phyloP scores from a whole-genome alignment of 2,113 vertebrate genomes.

The Cairina moschata region DNA sequence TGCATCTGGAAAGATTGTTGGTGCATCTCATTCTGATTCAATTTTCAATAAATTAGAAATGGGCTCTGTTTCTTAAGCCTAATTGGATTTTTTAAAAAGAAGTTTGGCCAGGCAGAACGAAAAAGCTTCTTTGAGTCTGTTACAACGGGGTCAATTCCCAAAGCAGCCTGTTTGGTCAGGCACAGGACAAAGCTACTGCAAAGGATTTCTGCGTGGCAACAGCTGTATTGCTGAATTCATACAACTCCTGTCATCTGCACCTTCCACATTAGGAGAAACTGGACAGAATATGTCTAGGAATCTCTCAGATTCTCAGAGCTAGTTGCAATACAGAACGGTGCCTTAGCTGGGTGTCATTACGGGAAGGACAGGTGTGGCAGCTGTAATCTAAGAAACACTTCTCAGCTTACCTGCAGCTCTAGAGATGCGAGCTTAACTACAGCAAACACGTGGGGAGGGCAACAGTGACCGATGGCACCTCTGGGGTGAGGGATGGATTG shows the following conservation, averaged over 20 bases:
- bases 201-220: fast-evolving
- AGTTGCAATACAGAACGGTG: not conserved
- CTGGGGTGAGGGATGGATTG: not conserved
- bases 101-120: not conserved
- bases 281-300: not conserved
- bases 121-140: not conserved
- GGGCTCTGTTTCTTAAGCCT: not conserved
- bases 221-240: not conserved
- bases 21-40: not conserved
- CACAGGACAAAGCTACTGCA: fast-evolving
- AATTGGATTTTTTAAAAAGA: not conserved
- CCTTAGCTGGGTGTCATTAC: not conserved
- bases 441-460: not conserved
- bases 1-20: not conserved
- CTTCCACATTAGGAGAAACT: not conserved
- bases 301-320: not conserved
- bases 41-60: not conserved
- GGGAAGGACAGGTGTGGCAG: not conserved
- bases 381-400: constrained; percentile 1
- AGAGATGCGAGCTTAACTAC: not conserved
- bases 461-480: not conserved
- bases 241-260: not conserved
- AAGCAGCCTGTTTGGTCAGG: not conserved
- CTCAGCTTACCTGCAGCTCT: not conserved
- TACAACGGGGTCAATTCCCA: not conserved